Evolutionary conservation across 2,113 vertebrate genomes (phyloP).

Genomic region (Diadophis punctatus): DNA sequence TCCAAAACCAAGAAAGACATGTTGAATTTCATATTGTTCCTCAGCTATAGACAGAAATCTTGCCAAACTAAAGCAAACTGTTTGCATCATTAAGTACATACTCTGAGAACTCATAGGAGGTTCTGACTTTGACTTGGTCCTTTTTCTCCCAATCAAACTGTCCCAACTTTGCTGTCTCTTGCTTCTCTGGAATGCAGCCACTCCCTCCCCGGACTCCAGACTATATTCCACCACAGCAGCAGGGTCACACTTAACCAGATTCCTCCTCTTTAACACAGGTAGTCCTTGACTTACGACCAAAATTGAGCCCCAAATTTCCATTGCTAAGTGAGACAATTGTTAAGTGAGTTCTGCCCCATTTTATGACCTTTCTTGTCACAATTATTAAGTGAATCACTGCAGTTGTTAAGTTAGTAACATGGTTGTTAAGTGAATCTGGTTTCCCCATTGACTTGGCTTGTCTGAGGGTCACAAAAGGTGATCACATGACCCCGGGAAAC

Average conservation of each 20-base stretch:
- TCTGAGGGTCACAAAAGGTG: background rate
- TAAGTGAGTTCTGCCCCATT: background rate
- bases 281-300: background rate
- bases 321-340: background rate
- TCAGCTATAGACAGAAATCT: background rate
- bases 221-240: background rate
- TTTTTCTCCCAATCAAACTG: background rate
- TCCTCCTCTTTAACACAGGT: background rate
- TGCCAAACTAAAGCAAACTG: background rate
- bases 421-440: background rate
- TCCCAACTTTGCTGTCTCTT: background rate
- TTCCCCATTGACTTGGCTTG: background rate
- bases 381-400: background rate
- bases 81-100: background rate
- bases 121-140: background rate
- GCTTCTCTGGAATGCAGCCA: background rate
- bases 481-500: background rate
- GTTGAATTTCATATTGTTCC: background rate
- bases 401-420: background rate
- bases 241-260: background rate
- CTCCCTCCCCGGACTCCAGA: background rate
- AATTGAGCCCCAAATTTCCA: background rate
- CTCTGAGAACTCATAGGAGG: background rate
- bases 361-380: background rate
- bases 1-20: background rate